phyloP scores from a whole-genome alignment of 2,888 invertebrate genomes.

The Drosophila prolongata region DNA sequence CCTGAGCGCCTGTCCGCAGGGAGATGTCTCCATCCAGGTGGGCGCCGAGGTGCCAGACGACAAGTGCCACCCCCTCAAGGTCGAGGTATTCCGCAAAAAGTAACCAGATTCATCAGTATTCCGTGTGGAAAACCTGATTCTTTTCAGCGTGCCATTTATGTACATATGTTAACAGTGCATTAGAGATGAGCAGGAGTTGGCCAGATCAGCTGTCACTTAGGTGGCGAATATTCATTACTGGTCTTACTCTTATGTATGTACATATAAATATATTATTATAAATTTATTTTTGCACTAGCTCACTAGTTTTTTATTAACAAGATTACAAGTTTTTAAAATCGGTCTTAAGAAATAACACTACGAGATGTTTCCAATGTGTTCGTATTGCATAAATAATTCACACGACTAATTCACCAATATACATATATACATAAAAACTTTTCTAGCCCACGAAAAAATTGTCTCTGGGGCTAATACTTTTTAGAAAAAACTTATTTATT shows the following conservation, averaged over 20 bases:
- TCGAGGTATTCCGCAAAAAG: constrained; percentile 83
- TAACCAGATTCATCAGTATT: constrained; percentile 11
- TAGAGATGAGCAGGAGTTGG: background rate
- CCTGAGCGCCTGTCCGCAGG: constrained; percentile 85
- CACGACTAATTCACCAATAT: too few species aligned
- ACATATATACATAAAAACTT: too few species aligned
- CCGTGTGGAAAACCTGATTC: constrained; percentile 3
- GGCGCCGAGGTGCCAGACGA: constrained; percentile 84
- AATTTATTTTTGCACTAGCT: background rate
- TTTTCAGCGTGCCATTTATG: constrained; percentile 9
- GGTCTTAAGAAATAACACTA: too few species aligned
- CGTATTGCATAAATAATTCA: too few species aligned
- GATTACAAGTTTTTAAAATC: too few species aligned
- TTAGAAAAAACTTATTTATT: too few species aligned
- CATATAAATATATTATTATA: constrained; percentile 5
- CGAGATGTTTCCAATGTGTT: too few species aligned
- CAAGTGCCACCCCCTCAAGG: constrained; percentile 83
- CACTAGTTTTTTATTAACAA: too few species aligned
- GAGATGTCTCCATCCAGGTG: constrained; percentile 84
- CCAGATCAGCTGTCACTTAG: background rate
- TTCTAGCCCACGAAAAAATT: too few species aligned
- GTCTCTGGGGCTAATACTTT: too few species aligned
- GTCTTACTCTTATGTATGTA: background rate
- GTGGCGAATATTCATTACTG: background rate
- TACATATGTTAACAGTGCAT: background rate